Evolutionary conservation across 1,140 invertebrate species (phyloP), one percentile per base, ranked within the genome.

Genomic region (Hypothenemus hampei): DNA sequence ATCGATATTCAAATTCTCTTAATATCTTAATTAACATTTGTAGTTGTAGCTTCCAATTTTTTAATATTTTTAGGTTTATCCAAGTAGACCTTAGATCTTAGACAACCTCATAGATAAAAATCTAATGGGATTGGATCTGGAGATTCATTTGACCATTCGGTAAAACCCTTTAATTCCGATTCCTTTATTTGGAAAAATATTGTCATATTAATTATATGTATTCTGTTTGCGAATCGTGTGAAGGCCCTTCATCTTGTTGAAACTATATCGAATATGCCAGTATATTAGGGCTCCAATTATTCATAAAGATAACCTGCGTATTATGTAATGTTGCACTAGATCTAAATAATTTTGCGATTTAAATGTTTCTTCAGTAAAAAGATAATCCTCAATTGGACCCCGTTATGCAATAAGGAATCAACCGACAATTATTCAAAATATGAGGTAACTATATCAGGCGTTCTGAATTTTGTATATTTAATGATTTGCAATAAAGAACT

Each of bases 51-150:
- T 29, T 29, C n/a, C 26, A 29, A 29, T 29, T 29, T n/a, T 29
- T 29, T n/a, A 29, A 37, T 37, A n/a, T 37, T 37, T 37, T 8
- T 37, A 6, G 35, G 15, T 10, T 37, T 37, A 37, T n/a, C 15
- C 5, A 37, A 37, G 15, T 37, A 10, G 35, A 16, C 35, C 15
- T 37, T 37, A 16, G 15, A 37, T 37, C 15, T 8, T 13, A 37
- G 15, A 37, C 15, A 37, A 37, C 35, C 35, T 37, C 15, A 37
- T 37, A 11, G 35, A 37, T 37, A 16, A 43, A 21, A 4, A 43
- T 43, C 40, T 43, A 23, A 21, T 43, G 19, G 40, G 40, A 20
- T 43, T 43, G 22, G 40, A 21, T 43, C 40, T 43, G 11, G 19
- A 21, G 11, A 21, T 2, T 10, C 3, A 43, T 18, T 20, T 43